A percentile compares a stretch with the other conserved stretches of the same genome.
Evolutionary conservation across 2,797 vertebrate genomes (phyloP).

Genomic region (Menidia menidia): DNA sequence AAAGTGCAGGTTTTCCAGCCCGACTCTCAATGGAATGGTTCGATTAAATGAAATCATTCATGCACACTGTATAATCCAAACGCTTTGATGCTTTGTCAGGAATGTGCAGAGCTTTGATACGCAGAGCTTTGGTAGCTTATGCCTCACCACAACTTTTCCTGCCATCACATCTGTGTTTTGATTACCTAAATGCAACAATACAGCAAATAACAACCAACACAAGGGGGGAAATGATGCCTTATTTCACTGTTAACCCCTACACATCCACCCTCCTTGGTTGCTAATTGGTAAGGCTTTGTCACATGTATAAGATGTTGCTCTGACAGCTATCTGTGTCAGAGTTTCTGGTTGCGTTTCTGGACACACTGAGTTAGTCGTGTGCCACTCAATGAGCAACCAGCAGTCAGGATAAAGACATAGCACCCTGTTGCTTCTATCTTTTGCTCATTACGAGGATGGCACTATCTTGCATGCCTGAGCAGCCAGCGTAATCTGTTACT

Average conservation of each 20-base stretch:
- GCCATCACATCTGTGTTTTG: neutral
- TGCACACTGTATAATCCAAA: neutral
- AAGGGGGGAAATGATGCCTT: neutral
- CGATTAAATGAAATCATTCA: neutral
- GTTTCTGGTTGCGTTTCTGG: too few species aligned
- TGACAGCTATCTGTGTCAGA: neutral
- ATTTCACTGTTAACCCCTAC: neutral
- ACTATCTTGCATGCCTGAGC: slow-evolving; percentile 43
- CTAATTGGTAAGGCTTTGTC: neutral
- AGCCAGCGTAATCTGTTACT: slow-evolving; percentile 41
- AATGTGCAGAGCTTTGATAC: neutral
- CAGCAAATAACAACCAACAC: neutral
- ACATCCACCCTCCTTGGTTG: neutral
- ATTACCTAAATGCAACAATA: neutral
- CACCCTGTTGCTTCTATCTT: slow-evolving; percentile 39
- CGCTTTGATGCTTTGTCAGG: neutral
- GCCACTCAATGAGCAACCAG: slow-evolving; percentile 18
- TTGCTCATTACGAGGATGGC: slow-evolving; percentile 38
- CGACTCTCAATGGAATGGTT: neutral
- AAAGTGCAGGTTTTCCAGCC: neutral
- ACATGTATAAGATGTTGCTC: neutral
- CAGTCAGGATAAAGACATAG: slow-evolving; percentile 34
- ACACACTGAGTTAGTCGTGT: too few species aligned
- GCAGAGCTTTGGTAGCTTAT: neutral
- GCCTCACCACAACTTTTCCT: neutral